Percentiles rank a stretch among this genome's conserved stretches.
These are phyloP conservation scores for Tachysurus fulvidraco DNA, from an alignment of 2,113 vertebrate genomes.

Conservation along the genomic window DNA sequence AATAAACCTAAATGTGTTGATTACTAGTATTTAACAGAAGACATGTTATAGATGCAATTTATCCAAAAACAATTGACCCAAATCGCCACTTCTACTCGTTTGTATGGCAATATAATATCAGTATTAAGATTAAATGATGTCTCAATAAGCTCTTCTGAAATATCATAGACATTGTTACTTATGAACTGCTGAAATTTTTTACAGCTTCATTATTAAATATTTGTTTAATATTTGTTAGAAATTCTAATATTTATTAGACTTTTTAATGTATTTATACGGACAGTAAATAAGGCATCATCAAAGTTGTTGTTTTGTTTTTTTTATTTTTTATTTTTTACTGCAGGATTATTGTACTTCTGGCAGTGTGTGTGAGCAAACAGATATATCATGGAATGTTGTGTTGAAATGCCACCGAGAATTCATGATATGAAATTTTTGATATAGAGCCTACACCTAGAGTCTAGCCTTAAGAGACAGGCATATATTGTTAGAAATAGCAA, in stretches of 20 bases:
- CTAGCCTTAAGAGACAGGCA: too few relatives aligned
- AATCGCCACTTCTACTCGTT: neutral
- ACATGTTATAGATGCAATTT: neutral
- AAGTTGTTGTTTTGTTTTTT: too few relatives aligned
- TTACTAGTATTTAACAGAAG: neutral
- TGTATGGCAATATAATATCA: neutral
- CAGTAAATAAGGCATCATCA: neutral
- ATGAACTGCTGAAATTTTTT: neutral
- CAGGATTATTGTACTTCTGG: too few relatives aligned
- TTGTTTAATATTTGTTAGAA: neutral
- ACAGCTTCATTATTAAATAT: neutral
- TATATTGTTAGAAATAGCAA: too few relatives aligned
- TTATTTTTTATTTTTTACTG: neutral
- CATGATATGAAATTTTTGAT: neutral
- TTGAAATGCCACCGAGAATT: neutral
- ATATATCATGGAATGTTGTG: too few relatives aligned
- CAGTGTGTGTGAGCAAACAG: too few relatives aligned
- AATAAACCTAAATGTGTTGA: neutral
- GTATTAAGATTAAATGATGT: neutral
- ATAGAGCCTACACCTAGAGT: too few relatives aligned
- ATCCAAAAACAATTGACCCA: neutral
- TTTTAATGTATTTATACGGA: neutral
- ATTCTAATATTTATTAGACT: neutral
- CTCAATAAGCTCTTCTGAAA: neutral
- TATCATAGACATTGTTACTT: neutral